phyloP scores from a whole-genome alignment of 2,797 vertebrate species.

The Cynopterus sphinx region DNA sequence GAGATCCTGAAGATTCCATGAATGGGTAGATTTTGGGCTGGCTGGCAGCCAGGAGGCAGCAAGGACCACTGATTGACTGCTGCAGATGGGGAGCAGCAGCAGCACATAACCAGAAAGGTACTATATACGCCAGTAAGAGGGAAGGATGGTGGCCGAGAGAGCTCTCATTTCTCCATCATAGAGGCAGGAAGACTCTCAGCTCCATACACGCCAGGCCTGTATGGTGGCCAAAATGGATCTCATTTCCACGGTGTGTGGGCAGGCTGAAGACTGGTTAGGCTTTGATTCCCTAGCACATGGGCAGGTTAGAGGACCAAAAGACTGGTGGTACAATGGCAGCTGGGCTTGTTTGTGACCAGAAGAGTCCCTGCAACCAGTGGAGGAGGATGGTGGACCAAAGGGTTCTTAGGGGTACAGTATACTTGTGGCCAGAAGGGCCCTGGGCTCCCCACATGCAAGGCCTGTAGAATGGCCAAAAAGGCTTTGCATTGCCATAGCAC shows the following conservation, averaged over 20 bases:
- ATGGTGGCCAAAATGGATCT: background rate
- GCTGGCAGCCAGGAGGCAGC: background rate
- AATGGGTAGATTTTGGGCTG: background rate
- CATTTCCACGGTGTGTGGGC: too few relatives aligned
- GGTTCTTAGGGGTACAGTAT: background rate
- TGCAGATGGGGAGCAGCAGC: background rate
- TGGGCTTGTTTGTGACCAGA: background rate
- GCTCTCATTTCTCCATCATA: background rate
- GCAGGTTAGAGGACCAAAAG: background rate
- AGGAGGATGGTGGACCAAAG: background rate
- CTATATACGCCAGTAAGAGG: background rate
- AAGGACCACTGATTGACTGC: background rate
- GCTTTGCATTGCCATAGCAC: too few relatives aligned
- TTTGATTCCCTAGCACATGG: background rate
- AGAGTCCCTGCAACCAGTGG: background rate
- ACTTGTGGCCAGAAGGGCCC: background rate
- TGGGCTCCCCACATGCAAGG: background rate
- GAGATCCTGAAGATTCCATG: background rate
- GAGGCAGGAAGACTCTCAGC: accelerated
- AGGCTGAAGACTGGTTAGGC: background rate
- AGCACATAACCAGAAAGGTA: background rate
- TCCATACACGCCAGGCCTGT: background rate
- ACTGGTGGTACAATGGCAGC: background rate
- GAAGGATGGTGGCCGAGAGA: background rate
- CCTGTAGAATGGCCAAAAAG: background rate